A percentile compares a stretch with the other conserved stretches of the same genome.
These are phyloP conservation scores for Hylaea fasciaria DNA, from an alignment of 2,888 invertebrate species.

Conservation along the genomic window DNA sequence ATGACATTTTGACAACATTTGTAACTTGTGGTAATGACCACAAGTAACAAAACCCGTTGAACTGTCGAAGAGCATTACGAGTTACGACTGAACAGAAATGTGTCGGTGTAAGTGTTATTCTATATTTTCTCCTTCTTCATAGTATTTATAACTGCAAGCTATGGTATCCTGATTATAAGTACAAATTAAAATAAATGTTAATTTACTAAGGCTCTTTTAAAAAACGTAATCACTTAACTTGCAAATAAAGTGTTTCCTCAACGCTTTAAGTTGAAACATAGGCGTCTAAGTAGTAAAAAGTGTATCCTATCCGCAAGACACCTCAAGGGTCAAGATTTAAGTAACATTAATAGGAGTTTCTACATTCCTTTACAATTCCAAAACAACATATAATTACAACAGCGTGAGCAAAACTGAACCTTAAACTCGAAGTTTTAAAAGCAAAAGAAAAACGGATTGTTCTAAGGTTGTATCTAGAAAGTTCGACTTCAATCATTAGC, in stretches of 20 bases:
- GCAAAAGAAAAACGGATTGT: no score
- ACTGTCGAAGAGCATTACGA: no score
- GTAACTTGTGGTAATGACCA: no score
- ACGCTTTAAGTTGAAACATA: conserved; percentile 64
- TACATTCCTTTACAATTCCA: conserved; percentile 19
- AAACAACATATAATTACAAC: conserved; percentile 37
- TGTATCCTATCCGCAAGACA: conserved; percentile 74
- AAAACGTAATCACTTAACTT: conserved; percentile 41
- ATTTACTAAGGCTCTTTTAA: conserved; percentile 35
- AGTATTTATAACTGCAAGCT: no score
- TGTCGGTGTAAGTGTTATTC: no score
- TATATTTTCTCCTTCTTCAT: no score
- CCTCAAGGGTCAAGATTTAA: conserved; percentile 74
- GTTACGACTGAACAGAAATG: no score
- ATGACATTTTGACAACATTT: no score
- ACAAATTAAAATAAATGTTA: not conserved
- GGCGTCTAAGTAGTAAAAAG: conserved; percentile 80
- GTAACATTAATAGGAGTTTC: conserved; percentile 81
- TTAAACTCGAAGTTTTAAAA: not conserved
- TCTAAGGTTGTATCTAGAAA: no score
- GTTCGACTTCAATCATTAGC: not conserved
- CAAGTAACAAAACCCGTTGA: no score
- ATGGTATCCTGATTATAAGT: not conserved
- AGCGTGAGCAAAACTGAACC: not conserved
- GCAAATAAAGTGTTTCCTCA: conserved; percentile 61